Evolutionary conservation across 2,888 invertebrate species (phyloP).

Genomic region (Pedicia rivosa): DNA sequence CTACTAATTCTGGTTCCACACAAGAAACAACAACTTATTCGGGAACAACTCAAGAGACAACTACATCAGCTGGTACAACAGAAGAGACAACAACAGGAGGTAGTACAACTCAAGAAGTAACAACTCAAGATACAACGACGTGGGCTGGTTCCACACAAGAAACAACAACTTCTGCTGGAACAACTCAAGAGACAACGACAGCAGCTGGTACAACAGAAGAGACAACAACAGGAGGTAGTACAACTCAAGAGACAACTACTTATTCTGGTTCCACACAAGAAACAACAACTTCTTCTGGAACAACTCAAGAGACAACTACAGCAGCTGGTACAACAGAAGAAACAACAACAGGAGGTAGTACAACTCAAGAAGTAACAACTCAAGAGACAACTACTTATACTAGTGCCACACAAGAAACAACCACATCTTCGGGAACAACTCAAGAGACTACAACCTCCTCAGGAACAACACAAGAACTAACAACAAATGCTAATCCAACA

Average conservation of each 20-base stretch:
- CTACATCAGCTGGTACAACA: conserved; percentile 4
- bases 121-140: conserved; percentile 15
- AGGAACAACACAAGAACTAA: not conserved
- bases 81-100: conserved; percentile 6
- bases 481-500: not conserved
- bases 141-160: conserved; percentile 10
- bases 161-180: conserved; percentile 17
- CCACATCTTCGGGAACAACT: conserved; percentile 19
- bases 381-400: conserved; percentile 16
- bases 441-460: conserved; percentile 15
- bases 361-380: conserved; percentile 11
- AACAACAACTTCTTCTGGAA: conserved; percentile 5
- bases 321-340: conserved; percentile 6
- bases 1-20: conserved; percentile 16
- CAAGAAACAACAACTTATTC: conserved; percentile 3
- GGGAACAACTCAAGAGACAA: not conserved
- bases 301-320: conserved; percentile 7
- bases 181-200: conserved; percentile 21
- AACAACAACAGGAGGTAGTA: conserved; percentile 6
- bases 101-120: conserved; percentile 13
- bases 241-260: not conserved
- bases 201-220: conserved; percentile 17
- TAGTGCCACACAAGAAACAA: conserved; percentile 20
- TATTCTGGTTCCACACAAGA: not conserved
- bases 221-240: conserved; percentile 13